Percentiles rank a stretch among this genome's conserved stretches.
phyloP scores from a whole-genome alignment of 1,140 invertebrate genomes.

The Ladona fulva region DNA sequence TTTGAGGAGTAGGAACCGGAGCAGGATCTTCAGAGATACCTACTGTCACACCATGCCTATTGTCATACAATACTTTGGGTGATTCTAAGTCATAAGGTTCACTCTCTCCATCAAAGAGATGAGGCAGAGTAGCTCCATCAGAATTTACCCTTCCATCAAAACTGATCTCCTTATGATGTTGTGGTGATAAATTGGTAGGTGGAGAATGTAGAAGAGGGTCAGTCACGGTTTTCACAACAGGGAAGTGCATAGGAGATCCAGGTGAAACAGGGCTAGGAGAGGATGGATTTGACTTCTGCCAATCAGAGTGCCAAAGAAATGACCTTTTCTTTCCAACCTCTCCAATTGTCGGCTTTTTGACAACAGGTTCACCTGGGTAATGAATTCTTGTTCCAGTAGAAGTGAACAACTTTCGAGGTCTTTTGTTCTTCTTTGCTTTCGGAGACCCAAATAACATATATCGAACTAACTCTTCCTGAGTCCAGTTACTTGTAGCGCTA shows the following conservation, averaged over 20 bases:
- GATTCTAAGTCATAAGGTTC: constrained; percentile 15
- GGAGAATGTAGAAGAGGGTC: background rate
- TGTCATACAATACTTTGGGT: background rate
- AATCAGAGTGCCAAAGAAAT: constrained; percentile 30
- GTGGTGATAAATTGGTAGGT: background rate
- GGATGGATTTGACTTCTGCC: constrained; percentile 17
- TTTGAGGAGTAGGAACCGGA: background rate
- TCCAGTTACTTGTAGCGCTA: background rate
- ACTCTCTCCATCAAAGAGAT: constrained; percentile 16
- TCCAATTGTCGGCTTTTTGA: constrained; percentile 14
- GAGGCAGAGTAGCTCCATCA: constrained; percentile 15
- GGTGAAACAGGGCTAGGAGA: background rate
- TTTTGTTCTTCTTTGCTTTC: background rate
- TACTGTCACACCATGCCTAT: background rate
- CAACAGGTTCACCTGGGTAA: constrained; percentile 19
- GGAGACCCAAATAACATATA: background rate
- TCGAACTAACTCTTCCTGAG: background rate
- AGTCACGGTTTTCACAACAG: background rate
- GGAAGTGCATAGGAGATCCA: background rate
- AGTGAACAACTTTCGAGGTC: constrained; percentile 25
- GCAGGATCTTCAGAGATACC: background rate
- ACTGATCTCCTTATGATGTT: background rate
- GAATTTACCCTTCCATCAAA: background rate
- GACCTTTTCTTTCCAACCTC: constrained; percentile 25
- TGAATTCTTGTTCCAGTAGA: constrained; percentile 33